A percentile compares a stretch with the other conserved stretches of the same genome.
Conservation (phyloP, 2,113 vertebrate species). For the Coracopsis vasa region DNA sequence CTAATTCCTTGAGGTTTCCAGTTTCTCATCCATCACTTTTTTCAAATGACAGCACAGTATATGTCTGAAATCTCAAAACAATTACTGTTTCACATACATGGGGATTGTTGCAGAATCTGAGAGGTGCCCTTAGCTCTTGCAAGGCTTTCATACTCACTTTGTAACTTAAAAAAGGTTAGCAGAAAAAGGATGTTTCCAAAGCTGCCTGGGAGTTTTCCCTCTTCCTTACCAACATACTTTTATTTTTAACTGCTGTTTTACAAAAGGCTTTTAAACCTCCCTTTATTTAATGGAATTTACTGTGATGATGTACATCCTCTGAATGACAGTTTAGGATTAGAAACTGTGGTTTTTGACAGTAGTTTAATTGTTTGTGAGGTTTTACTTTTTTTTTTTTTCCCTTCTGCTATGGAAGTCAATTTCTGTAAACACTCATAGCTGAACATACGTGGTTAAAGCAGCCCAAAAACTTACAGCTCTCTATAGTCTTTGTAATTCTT, state of each 20-base stretch:
- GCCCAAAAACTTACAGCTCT: not conserved
- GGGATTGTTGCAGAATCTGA: not conserved
- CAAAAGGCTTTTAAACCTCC: not conserved
- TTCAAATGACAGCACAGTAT: conserved; percentile 59
- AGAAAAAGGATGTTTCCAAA: not conserved
- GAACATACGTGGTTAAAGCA: not conserved
- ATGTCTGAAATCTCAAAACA: conserved; percentile 56
- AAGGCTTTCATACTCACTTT: not conserved
- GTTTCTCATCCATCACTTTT: conserved; percentile 71
- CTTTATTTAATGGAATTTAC: not conserved
- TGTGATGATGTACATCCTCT: not conserved
- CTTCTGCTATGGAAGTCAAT: not conserved
- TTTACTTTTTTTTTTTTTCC: not conserved
- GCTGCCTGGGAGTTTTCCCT: not conserved
- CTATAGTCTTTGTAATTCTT: not conserved
- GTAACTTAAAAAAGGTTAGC: not conserved
- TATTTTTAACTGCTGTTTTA: not conserved
- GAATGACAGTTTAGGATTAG: not conserved
- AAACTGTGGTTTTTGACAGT: not conserved
- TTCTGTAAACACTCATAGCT: not conserved
- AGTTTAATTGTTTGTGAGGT: not conserved
- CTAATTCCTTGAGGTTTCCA: conserved; percentile 67
- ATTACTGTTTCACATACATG: conserved; percentile 26
- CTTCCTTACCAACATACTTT: not conserved
- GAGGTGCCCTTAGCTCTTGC: not conserved